Conservation (phyloP, 1,140 invertebrate species). For the Cyphomyrmex costatus region DNA sequence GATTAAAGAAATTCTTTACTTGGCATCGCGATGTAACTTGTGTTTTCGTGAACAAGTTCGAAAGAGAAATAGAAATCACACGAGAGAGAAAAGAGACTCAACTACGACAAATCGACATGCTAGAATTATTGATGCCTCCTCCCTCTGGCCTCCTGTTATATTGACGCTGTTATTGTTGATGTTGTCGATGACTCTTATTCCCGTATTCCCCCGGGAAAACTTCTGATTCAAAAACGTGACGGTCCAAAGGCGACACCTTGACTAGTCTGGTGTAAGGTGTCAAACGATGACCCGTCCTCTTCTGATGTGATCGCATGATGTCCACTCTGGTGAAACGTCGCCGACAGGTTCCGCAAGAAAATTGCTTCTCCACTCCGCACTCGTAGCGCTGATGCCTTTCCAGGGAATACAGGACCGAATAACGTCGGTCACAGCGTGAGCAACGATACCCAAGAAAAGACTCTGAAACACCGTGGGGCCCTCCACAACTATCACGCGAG, state of each 20-base stretch:
- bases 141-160: not conserved
- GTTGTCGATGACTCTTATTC: not conserved
- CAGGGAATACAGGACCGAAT: slow-evolving; percentile 84
- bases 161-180: not conserved
- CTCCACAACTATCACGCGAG: slow-evolving; percentile 72
- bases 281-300: slow-evolving; percentile 76
- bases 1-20: slow-evolving; percentile 7
- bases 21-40: slow-evolving; percentile 26
- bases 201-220: not conserved
- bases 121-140: not conserved
- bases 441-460: slow-evolving; percentile 80
- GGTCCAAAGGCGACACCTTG: slow-evolving; percentile 22
- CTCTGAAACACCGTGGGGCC: slow-evolving; percentile 79
- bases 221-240: not conserved
- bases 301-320: slow-evolving; percentile 79
- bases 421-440: slow-evolving; percentile 84
- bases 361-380: slow-evolving; percentile 83
- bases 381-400: slow-evolving; percentile 84
- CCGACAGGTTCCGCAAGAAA: slow-evolving; percentile 81
- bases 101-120: slow-evolving; percentile 28
- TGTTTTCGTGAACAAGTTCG: slow-evolving; percentile 2
- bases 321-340: slow-evolving; percentile 80
- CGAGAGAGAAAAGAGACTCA: not conserved
- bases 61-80: slow-evolving; percentile 40
- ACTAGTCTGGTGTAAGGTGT: slow-evolving; percentile 70